A percentile compares a stretch with the other conserved stretches of the same genome.
phyloP scores from a whole-genome alignment of 2,888 invertebrate species.

The Hirtodrosophila confusa region DNA sequence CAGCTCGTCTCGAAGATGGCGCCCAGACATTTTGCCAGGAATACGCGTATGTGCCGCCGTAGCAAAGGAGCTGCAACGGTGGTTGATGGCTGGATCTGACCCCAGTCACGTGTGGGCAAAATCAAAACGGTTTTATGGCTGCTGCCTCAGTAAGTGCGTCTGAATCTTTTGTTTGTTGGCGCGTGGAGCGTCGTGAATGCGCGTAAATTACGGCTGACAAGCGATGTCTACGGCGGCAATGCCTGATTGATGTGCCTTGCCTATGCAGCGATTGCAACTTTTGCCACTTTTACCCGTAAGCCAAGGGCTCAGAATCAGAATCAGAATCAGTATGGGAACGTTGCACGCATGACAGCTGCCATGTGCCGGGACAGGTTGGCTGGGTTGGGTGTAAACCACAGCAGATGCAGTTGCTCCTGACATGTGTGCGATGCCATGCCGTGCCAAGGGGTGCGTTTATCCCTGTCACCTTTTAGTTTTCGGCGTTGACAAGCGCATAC shows the following conservation, averaged over 20 bases:
- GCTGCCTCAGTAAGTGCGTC: constrained; percentile 34
- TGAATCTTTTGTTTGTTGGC: constrained; percentile 71
- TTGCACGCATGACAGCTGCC: constrained; percentile 75
- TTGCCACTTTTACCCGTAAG: constrained; percentile 49
- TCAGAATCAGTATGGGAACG: constrained; percentile 35
- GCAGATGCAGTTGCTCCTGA: constrained; percentile 55
- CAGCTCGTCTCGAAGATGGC: constrained; percentile 31
- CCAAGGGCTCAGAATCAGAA: constrained; percentile 26
- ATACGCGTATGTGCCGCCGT: constrained; percentile 1
- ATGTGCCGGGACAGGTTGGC: constrained; percentile 45
- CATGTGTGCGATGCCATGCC: constrained; percentile 49
- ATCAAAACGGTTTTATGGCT: constrained; percentile 65
- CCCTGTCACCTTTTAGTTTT: constrained; percentile 79
- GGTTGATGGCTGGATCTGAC: constrained; percentile 28
- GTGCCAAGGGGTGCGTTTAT: constrained; percentile 65
- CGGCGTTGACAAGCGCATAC: constrained; percentile 74
- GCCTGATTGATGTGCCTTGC: constrained; percentile 70
- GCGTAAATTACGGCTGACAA: constrained; percentile 77
- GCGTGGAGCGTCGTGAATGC: constrained; percentile 57
- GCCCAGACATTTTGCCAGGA: constrained; percentile 31
- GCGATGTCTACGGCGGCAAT: constrained; percentile 62
- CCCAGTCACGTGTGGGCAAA: constrained; percentile 65
- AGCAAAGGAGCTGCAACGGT: background rate
- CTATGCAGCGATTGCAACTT: constrained; percentile 60
- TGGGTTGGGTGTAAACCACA: constrained; percentile 54